Evolutionary conservation across 1,140 invertebrate species (phyloP), one percentile per base, ranked within the genome.

Genomic region (Drosophila busckii): DNA sequence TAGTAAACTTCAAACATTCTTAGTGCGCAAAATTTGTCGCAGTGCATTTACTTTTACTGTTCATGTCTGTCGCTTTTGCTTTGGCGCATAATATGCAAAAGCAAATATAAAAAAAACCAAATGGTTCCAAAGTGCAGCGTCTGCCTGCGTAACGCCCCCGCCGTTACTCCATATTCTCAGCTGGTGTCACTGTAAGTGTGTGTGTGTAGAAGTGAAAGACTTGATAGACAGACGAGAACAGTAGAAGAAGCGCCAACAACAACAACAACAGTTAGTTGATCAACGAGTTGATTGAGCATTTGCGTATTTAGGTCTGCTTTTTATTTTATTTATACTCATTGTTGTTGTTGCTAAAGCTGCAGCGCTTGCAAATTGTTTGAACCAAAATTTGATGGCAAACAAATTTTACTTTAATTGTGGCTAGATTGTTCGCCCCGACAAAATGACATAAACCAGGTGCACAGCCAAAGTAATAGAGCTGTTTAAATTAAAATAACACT

Each of bases 71-170:
- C 20, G 5, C 7, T 38, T 17, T 38, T n/a, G 9, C 5, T 28
- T 13, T 26, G n/a, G n/a, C n/a, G n/a, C n/a, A n/a, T n/a, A n/a
- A n/a, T n/a, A n/a, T n/a, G n/a, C n/a, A n/a, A n/a, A n/a, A n/a
- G n/a, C n/a, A n/a, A n/a, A n/a, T n/a, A n/a, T n/a, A n/a, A n/a
- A n/a, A n/a, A n/a, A n/a, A n/a, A n/a, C 52, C 59, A 32, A 64
- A 75, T 69, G 59, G 46, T 54, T 73, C 70, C 70, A 73, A 73
- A 73, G 70, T 75, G 64, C 70, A 75, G 15, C 31, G 23, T 5
- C n/a, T 26, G 48, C 69, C 54, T 20, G 35, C 42, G 29, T 23
- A 55, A 55, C 58, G 58, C 58, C 64, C 52, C 68, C 28, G 25
- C 13, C 23, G 42, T 19, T 17, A 45, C 60, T 59, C 28, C 22